Evolutionary conservation across 2,888 invertebrate species (phyloP).

Genomic region (Phragmatobia fuliginosa): DNA sequence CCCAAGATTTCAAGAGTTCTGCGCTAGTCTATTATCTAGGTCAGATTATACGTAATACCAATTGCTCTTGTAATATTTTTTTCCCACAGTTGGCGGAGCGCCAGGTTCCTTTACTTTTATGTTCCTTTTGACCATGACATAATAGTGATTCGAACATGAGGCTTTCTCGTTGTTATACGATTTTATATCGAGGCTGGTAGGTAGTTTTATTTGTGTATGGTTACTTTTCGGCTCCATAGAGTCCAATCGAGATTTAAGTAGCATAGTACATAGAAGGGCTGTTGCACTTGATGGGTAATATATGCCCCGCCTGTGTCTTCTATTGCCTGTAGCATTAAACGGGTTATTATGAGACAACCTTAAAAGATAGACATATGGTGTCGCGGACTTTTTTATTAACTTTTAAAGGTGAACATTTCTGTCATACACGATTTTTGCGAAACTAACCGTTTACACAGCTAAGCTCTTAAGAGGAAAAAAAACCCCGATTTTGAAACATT

Average conservation of each 20-base stretch:
- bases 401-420: too few relatives aligned
- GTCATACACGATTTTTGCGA: too few relatives aligned
- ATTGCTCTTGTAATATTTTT: conserved; percentile 21
- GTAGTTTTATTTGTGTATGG: not conserved
- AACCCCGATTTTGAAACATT: too few relatives aligned
- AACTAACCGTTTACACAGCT: too few relatives aligned
- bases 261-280: too few relatives aligned
- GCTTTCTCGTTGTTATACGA: not conserved
- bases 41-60: conserved; percentile 21
- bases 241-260: not conserved
- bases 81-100: conserved; percentile 30
- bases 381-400: too few relatives aligned
- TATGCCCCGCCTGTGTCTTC: too few relatives aligned
- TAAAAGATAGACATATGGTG: too few relatives aligned
- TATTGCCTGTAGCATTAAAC: too few relatives aligned
- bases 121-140: conserved; percentile 35
- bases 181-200: not conserved
- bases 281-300: too few relatives aligned
- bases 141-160: conserved; percentile 1
- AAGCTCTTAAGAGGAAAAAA: too few relatives aligned
- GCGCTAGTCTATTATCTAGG: conserved; percentile 8
- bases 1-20: not conserved
- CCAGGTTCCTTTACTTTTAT: conserved; percentile 35
- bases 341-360: too few relatives aligned
- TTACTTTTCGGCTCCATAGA: not conserved